phyloP scores from a whole-genome alignment of 2,797 vertebrate genomes.

The Megaceryle alcyon region DNA sequence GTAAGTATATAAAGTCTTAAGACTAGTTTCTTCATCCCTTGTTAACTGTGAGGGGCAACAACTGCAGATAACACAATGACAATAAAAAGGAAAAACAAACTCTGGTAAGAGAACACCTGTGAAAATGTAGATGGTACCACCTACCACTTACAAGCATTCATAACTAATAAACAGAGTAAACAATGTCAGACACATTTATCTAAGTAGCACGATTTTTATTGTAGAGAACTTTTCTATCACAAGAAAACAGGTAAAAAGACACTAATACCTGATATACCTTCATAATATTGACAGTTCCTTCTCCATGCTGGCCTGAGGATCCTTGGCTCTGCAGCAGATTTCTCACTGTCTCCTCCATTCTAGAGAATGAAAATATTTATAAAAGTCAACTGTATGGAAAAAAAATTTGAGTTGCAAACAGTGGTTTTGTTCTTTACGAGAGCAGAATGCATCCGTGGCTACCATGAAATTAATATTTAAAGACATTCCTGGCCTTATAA shows the following conservation, averaged over 20 bases:
- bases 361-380: conserved; percentile 71
- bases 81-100: not conserved
- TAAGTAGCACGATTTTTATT: not conserved
- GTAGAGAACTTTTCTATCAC: not conserved
- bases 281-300: conserved; percentile 86
- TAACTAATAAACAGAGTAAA: not conserved
- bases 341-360: conserved; percentile 93
- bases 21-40: not conserved
- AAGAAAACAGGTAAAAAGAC: not conserved
- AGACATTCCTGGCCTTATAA: conserved; percentile 22
- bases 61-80: not conserved
- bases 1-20: not conserved
- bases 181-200: not conserved
- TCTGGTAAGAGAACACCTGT: not conserved
- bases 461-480: conserved; percentile 65
- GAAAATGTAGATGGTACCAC: not conserved
- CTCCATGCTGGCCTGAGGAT: conserved; percentile 81
- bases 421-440: conserved; percentile 16
- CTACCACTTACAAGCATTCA: not conserved
- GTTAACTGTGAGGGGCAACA: not conserved
- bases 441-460: conserved; percentile 21
- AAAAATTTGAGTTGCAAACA: not conserved
- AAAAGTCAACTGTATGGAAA: conserved; percentile 29
- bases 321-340: conserved; percentile 88
- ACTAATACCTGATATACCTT: conserved; percentile 86